Evolutionary conservation across 2,888 invertebrate species (phyloP), one percentile per base, ranked within the genome.

Genomic region (Griposia aprilina): DNA sequence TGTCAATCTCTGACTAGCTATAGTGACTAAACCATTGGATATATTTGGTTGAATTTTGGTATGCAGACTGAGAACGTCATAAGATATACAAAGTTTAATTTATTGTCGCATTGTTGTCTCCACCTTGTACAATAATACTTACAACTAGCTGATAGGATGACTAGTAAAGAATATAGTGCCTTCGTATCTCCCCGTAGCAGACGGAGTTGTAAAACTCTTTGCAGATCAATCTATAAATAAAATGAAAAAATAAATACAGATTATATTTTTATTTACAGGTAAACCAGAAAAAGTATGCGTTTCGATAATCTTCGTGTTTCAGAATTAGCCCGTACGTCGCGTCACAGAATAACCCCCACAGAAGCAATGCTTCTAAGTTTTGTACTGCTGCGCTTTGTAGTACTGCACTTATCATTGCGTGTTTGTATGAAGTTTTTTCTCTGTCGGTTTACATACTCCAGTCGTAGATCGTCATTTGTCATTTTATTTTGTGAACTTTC

Each of bases 121-220:
- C 41, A 41, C 7, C 41, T 41, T 45, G 45, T 10, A 5, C 10
- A 45, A 36, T 17, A 59, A 62, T 81, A 88, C 88, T 83, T 62
- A 89, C 89, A 72, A 41, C 45, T 84, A 11, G 82, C 84, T 0
- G 87, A 48, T 20, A 89, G 60, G 1, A 88, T 79, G 23, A 72
- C 66, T 0, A 89, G 68, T 20, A 89, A 41, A 11, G 78, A 77
- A 36, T 86, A 78, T 11, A 89, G 26, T 0, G 81, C 52, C 6
- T 87, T 82, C 3, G 71, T 62, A 8, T 87, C 80, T 0, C 73
- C 87, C 1, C 80, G 65, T 0, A 74, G 7, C 0, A 89, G 41
- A 13, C 83, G 80, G 0, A 88, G 57, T 23, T 89, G 89, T 6
- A 86, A 41, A 0, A 89, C 48, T 60, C 88, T 81, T n/a, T 86